A percentile compares a stretch with the other conserved stretches of the same genome.
Conservation (phyloP, 2,797 vertebrate genomes). For the Ctenosaura bakeri region DNA sequence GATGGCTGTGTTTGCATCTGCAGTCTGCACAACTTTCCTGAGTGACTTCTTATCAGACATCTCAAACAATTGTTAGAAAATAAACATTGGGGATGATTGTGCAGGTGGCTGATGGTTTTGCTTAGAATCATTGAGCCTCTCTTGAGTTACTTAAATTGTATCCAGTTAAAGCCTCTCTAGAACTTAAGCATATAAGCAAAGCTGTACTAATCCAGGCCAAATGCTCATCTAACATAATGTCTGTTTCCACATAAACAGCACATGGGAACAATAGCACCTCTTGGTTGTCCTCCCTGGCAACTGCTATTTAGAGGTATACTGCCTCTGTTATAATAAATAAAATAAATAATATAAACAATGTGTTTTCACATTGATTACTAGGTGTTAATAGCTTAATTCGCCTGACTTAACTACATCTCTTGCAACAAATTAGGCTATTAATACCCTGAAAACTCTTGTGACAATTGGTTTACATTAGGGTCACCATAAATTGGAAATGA, state of each 20-base stretch:
- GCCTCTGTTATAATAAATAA: not conserved
- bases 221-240: not conserved
- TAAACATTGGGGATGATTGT: not conserved
- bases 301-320: not conserved
- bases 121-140: too few species aligned
- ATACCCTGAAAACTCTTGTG: too few species aligned
- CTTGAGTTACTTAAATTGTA: not conserved
- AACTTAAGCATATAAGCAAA: not conserved
- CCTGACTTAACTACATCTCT: too few species aligned
- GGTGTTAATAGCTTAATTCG: not conserved
- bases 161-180: not conserved
- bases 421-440: too few species aligned
- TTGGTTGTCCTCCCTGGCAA: not conserved
- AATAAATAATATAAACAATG: not conserved
- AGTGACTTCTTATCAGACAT: not conserved
- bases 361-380: not conserved
- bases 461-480: too few species aligned
- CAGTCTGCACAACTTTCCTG: not conserved
- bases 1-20: not conserved
- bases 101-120: not conserved
- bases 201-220: not conserved
- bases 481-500: too few species aligned
- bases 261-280: not conserved
- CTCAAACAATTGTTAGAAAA: not conserved
- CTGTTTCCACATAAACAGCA: not conserved